These are phyloP conservation scores for Vireo altiloquus DNA, from an alignment of 2,113 vertebrate species.

Conservation along the genomic window DNA sequence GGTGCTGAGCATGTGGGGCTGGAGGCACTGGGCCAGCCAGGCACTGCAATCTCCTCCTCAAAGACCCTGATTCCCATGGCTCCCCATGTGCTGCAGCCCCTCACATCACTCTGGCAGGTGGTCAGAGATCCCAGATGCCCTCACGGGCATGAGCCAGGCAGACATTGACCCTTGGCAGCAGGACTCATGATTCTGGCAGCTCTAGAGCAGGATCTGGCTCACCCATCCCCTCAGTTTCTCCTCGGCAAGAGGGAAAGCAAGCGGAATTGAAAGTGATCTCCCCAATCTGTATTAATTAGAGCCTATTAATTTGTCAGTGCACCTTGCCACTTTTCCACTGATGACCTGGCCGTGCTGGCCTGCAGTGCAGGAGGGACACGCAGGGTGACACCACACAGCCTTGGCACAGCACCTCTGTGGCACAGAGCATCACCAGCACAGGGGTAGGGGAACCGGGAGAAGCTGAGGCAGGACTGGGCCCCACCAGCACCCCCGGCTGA, in stretches of 20 bases:
- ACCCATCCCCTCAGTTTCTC: neutral
- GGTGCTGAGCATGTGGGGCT: rapidly evolving
- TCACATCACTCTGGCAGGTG: neutral
- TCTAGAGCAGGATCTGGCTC: neutral
- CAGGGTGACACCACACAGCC: neutral
- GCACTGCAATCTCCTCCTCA: neutral
- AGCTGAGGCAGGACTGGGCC: neutral
- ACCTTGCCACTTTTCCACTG: constrained; percentile 8
- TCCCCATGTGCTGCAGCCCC: neutral
- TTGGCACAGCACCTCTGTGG: rapidly evolving
- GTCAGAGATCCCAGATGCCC: neutral
- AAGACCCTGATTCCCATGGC: rapidly evolving
- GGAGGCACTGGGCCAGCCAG: neutral
- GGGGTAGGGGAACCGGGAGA: rapidly evolving
- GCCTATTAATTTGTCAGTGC: constrained; percentile 55
- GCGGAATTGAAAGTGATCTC: constrained; percentile 46
- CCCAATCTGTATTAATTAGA: constrained; percentile 65
- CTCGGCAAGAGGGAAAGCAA: constrained; percentile 33
- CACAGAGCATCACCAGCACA: rapidly evolving
- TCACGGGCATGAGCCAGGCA: neutral
- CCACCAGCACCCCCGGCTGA: rapidly evolving
- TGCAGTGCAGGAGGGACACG: rapidly evolving
- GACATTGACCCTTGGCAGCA: neutral
- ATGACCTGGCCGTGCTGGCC: neutral
- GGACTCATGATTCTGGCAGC: neutral